A percentile compares a stretch with the other conserved stretches of the same genome.
Conservation (phyloP, 1,140 invertebrate species). For the Solenopsis fugax region DNA sequence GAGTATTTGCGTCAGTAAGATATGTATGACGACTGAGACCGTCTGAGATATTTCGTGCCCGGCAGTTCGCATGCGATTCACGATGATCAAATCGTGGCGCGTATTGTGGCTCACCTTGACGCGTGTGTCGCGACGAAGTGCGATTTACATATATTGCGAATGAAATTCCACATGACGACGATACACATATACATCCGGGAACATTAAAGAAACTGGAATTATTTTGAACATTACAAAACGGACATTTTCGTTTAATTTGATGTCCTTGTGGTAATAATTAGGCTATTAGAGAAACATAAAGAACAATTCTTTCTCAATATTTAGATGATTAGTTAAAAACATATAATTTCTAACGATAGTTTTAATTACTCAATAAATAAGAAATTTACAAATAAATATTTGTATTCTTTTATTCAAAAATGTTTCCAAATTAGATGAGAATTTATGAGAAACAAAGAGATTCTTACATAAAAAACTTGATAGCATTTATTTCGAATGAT, state of each 20-base stretch:
- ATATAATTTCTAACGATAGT: neutral
- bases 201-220: constrained; percentile 33
- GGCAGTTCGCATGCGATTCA: constrained; percentile 28
- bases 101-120: constrained; percentile 71
- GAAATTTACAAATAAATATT: neutral
- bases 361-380: neutral
- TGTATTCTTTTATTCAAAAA: neutral
- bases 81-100: constrained; percentile 39
- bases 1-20: constrained; percentile 34
- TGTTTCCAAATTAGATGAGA: neutral
- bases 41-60: constrained; percentile 44
- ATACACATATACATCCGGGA: constrained; percentile 10
- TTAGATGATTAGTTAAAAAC: neutral
- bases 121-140: constrained; percentile 39
- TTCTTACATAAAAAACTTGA: neutral
- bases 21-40: constrained; percentile 10
- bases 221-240: constrained; percentile 4
- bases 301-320: neutral
- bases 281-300: neutral
- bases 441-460: neutral
- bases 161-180: constrained; percentile 20
- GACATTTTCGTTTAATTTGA: neutral
- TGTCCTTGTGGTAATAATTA: neutral
- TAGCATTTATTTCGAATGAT: neutral
- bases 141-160: constrained; percentile 49